Evolutionary conservation across 2,888 invertebrate genomes (phyloP).

Genomic region (Habroteleia sp.): DNA sequence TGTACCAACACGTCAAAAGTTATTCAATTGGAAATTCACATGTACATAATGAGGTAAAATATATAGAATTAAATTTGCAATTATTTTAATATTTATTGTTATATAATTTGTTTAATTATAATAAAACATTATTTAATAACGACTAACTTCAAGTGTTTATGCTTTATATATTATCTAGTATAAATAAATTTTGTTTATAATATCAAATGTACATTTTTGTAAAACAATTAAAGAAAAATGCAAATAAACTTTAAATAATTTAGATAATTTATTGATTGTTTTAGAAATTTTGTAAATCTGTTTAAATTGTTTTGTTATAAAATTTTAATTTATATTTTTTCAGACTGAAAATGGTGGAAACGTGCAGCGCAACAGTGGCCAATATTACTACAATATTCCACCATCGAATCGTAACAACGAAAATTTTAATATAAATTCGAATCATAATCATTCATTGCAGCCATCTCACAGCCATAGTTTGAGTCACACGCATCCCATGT

Average conservation of each 20-base stretch:
- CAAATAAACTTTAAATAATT: too few relatives aligned
- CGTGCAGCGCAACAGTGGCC: constrained; percentile 81
- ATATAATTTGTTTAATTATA: too few relatives aligned
- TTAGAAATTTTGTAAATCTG: too few relatives aligned
- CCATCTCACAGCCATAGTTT: constrained; percentile 76
- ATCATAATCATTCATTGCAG: constrained; percentile 73
- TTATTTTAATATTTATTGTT: too few relatives aligned
- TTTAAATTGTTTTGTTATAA: too few relatives aligned
- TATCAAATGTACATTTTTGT: too few relatives aligned
- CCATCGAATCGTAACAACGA: constrained; percentile 75
- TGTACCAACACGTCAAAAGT: constrained; percentile 82
- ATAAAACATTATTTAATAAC: too few relatives aligned
- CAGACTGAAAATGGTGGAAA: constrained; percentile 82
- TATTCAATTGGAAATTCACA: constrained; percentile 81
- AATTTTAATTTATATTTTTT: constrained; percentile 4
- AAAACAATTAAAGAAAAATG: too few relatives aligned
- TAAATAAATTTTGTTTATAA: too few relatives aligned
- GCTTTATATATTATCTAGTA: too few relatives aligned
- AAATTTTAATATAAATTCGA: constrained; percentile 72
- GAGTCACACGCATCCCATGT: constrained; percentile 77
- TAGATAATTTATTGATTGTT: background rate
- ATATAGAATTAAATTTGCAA: too few relatives aligned
- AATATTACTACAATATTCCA: constrained; percentile 83
- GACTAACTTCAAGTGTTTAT: too few relatives aligned
- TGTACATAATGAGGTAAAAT: constrained; percentile 83